phyloP scores from a whole-genome alignment of 2,797 vertebrate species.

The Oreochromis mossambicus region DNA sequence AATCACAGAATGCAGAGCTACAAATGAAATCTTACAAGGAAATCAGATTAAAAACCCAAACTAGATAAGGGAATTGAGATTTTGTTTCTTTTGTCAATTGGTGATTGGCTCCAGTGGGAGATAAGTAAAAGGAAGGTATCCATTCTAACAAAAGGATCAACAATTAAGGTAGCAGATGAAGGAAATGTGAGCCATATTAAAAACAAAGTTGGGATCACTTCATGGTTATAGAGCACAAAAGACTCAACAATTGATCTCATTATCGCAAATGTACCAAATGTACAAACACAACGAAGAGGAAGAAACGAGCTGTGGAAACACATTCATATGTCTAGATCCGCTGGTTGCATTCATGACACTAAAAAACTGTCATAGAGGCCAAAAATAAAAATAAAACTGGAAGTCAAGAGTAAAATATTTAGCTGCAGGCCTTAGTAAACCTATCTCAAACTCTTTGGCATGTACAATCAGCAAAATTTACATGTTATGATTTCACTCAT shows the following conservation, averaged over 20 bases:
- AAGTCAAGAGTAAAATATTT: constrained; percentile 60
- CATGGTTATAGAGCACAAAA: not conserved
- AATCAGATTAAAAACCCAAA: not conserved
- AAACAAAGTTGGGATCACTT: not conserved
- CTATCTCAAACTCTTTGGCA: constrained; percentile 78
- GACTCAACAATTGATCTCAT: not conserved
- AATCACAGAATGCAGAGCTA: not conserved
- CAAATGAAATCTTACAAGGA: not conserved
- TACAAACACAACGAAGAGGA: constrained; percentile 23
- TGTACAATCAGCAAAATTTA: constrained; percentile 60
- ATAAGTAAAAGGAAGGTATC: not conserved
- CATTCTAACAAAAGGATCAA: not conserved
- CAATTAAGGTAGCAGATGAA: not conserved
- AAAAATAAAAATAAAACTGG: constrained; percentile 37
- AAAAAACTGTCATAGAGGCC: constrained; percentile 25
- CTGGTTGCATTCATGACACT: constrained; percentile 49
- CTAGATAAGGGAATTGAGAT: not conserved
- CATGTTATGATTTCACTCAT: constrained; percentile 17
- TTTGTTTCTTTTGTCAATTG: not conserved
- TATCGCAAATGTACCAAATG: constrained; percentile 6
- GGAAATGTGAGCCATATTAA: not conserved
- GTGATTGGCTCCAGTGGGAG: constrained; percentile 1
- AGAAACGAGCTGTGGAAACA: constrained; percentile 28
- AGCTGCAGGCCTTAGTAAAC: constrained; percentile 64
- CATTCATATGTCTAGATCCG: constrained; percentile 66